Conservation (phyloP, 2,888 invertebrate genomes). For the Gandaritis pyraliata region DNA sequence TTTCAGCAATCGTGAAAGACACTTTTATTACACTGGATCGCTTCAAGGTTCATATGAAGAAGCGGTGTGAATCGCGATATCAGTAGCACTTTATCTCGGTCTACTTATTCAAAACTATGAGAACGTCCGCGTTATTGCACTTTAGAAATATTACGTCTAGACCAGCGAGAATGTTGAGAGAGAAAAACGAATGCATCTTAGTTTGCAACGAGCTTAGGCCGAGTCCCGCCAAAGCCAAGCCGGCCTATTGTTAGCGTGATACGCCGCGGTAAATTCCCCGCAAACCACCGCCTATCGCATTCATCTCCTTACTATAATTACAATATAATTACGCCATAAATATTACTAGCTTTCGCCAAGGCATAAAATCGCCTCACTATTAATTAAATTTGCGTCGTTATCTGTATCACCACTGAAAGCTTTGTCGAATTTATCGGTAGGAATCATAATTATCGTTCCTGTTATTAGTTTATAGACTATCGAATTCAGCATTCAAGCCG, state of each 20-base stretch:
- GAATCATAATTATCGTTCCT: slow-evolving; percentile 39
- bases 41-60: slow-evolving; percentile 10
- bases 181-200: slow-evolving; percentile 69
- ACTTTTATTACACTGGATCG: slow-evolving; percentile 9
- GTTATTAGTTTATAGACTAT: slow-evolving; percentile 39
- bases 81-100: slow-evolving; percentile 34
- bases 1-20: slow-evolving; percentile 30
- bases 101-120: slow-evolving; percentile 54
- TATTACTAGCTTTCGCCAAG: slow-evolving; percentile 54
- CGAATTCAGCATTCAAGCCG: slow-evolving; percentile 44
- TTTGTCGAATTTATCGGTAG: slow-evolving; percentile 35
- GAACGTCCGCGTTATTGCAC: slow-evolving; percentile 63
- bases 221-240: slow-evolving; percentile 45
- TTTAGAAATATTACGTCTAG: slow-evolving; percentile 80
- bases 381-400: slow-evolving; percentile 50
- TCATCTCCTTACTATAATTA: slow-evolving; percentile 67
- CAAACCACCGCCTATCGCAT: slow-evolving; percentile 60
- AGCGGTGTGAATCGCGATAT: slow-evolving; percentile 23
- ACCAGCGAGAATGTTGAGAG: slow-evolving; percentile 71
- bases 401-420: slow-evolving; percentile 34
- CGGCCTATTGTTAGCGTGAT: slow-evolving; percentile 81
- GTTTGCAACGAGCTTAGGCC: slow-evolving; percentile 49
- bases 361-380: slow-evolving; percentile 50
- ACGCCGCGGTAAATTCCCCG: slow-evolving; percentile 67
- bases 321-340: slow-evolving; percentile 73